Percentiles rank a stretch among this genome's conserved stretches.
Evolutionary conservation across 1,140 invertebrate genomes (phyloP).

Genomic region (Bombus sylvicola): DNA sequence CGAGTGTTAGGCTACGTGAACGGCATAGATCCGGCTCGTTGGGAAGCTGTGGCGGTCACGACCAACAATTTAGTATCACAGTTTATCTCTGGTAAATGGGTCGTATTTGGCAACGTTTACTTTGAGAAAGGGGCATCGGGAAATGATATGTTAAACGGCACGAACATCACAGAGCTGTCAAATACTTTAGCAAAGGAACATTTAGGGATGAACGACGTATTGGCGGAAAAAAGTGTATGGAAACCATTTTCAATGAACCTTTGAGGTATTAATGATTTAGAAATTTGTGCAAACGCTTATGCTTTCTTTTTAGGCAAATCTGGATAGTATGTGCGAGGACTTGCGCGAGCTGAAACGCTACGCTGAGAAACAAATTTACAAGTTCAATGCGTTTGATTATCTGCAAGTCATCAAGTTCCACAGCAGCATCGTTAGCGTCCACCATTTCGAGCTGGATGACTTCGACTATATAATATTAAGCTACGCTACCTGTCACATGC

Average conservation of each 20-base stretch:
- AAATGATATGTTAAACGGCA: conserved; percentile 68
- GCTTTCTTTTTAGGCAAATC: conserved; percentile 47
- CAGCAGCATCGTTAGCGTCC: conserved; percentile 69
- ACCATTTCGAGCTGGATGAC: conserved; percentile 72
- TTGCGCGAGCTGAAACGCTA: conserved; percentile 64
- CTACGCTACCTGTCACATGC: conserved; percentile 68
- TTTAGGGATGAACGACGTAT: conserved; percentile 56
- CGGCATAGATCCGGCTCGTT: conserved; percentile 68
- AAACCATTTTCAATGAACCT: neutral
- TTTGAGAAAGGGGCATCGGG: conserved; percentile 72
- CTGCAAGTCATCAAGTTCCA: conserved; percentile 73
- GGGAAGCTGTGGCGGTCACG: conserved; percentile 70
- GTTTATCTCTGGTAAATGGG: conserved; percentile 74
- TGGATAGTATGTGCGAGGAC: conserved; percentile 72
- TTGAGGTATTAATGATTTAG: neutral
- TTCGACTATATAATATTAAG: conserved; percentile 77
- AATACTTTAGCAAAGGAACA: conserved; percentile 60
- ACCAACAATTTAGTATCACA: conserved; percentile 59
- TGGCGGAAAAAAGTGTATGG: conserved; percentile 68
- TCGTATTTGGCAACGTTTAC: conserved; percentile 69
- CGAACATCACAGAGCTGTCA: conserved; percentile 68
- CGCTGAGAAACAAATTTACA: conserved; percentile 77
- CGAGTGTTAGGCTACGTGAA: conserved; percentile 69
- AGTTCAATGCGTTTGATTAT: conserved; percentile 80
- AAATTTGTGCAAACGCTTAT: neutral